These are phyloP conservation scores for Ecdyonurus torrentis DNA, from an alignment of 2,888 invertebrate species.

Conservation along the genomic window DNA sequence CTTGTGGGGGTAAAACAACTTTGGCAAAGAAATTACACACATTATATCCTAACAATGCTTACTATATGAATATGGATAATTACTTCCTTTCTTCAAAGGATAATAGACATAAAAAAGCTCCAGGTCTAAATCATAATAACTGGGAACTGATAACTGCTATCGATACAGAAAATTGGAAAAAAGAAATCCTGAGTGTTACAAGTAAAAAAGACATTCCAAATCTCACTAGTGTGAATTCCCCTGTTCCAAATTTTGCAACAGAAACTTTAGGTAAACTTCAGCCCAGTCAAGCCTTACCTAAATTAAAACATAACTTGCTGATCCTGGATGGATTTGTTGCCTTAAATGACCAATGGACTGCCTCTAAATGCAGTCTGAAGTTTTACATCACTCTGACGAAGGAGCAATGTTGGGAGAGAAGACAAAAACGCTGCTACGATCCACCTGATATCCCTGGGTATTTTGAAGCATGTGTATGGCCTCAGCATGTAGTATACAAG, in stretches of 20 bases:
- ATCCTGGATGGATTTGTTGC: slow-evolving; percentile 62
- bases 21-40: slow-evolving; percentile 38
- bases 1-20: slow-evolving; percentile 71
- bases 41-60: slow-evolving; percentile 25
- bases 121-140: slow-evolving; percentile 51
- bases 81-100: slow-evolving; percentile 54
- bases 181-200: slow-evolving; percentile 31
- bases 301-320: neutral
- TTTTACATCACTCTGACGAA: slow-evolving; percentile 55
- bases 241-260: too few relatives aligned
- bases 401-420: slow-evolving; percentile 46
- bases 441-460: slow-evolving; percentile 80
- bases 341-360: slow-evolving; percentile 48
- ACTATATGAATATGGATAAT: slow-evolving; percentile 52
- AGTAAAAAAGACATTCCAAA: neutral
- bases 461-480: slow-evolving; percentile 83
- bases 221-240: neutral
- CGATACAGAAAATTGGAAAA: slow-evolving; percentile 53
- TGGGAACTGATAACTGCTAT: slow-evolving; percentile 55
- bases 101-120: slow-evolving; percentile 42
- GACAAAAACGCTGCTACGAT: slow-evolving; percentile 48
- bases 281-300: neutral
- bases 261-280: too few relatives aligned
- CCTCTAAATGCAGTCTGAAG: slow-evolving; percentile 48
- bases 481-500: slow-evolving; percentile 42